Percentiles rank a stretch among this genome's conserved stretches.
These are phyloP conservation scores for Xiphydria camelus DNA, from an alignment of 2,888 invertebrate species.

Conservation along the genomic window DNA sequence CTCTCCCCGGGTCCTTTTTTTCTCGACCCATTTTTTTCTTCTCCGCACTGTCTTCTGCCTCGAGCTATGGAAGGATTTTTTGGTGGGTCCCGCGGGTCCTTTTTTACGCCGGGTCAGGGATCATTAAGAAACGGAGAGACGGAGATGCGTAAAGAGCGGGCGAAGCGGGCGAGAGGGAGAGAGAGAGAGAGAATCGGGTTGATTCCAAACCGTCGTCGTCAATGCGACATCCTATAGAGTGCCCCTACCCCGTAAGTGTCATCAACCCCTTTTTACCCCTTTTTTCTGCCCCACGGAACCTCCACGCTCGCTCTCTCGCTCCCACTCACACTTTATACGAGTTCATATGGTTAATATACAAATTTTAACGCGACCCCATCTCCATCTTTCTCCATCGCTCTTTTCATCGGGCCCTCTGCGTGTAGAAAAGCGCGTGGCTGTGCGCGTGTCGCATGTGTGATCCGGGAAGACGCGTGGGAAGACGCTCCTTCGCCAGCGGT, in stretches of 20 bases:
- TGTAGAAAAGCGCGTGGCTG: constrained; percentile 8
- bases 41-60: constrained; percentile 14
- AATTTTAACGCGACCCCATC: neutral
- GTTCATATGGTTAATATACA: constrained; percentile 3
- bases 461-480: constrained; percentile 52
- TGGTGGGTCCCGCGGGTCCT: constrained; percentile 21
- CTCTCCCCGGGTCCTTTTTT: constrained; percentile 11
- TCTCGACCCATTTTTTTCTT: constrained; percentile 4
- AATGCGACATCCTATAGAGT: no score
- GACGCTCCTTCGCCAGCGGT: constrained; percentile 37
- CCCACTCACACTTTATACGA: neutral
- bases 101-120: constrained; percentile 27
- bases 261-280: constrained; percentile 23
- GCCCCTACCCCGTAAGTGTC: constrained; percentile 22
- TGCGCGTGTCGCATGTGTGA: constrained; percentile 40
- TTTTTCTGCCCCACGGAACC: neutral
- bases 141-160: constrained; percentile 13
- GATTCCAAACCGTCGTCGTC: no score
- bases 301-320: neutral
- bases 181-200: no score
- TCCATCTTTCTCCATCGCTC: neutral
- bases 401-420: neutral
- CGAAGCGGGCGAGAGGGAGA: no score
- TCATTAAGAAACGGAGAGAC: constrained; percentile 30
- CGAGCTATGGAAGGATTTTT: constrained; percentile 32